phyloP scores from a whole-genome alignment of 2,888 invertebrate genomes.

The Mylabris sibirica region DNA sequence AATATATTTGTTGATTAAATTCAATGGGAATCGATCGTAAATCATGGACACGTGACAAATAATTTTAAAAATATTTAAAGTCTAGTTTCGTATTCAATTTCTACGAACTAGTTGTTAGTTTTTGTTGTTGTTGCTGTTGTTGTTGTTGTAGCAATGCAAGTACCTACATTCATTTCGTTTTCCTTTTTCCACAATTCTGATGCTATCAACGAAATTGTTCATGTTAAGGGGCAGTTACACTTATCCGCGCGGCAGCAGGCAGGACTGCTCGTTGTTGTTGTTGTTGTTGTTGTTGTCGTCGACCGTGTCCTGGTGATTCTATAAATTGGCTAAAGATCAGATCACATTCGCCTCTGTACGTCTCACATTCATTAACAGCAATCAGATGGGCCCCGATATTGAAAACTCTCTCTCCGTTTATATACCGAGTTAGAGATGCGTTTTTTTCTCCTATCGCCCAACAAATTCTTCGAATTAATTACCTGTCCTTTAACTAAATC shows the following conservation, averaged over 20 bases:
- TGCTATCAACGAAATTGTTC: conserved; percentile 53
- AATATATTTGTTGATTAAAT: background rate
- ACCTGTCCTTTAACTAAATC: background rate
- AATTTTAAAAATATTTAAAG: background rate
- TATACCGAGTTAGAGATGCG: background rate
- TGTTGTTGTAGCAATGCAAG: background rate
- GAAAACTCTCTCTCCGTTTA: background rate
- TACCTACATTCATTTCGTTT: conserved; percentile 7
- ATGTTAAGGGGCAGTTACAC: conserved; percentile 54
- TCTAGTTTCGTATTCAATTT: conserved; percentile 2
- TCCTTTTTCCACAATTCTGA: conserved; percentile 27
- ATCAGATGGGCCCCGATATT: conserved; percentile 52
- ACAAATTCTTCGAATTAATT: conserved; percentile 8
- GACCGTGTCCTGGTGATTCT: conserved; percentile 47
- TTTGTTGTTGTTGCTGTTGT: background rate
- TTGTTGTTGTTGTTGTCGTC: conserved; percentile 19
- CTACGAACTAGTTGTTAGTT: background rate
- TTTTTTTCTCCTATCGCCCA: background rate
- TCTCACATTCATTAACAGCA: conserved; percentile 58
- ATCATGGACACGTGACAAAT: conserved; percentile 8
- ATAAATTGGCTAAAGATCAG: conserved; percentile 55
- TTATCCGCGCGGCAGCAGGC: conserved; percentile 33
- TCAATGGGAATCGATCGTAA: background rate
- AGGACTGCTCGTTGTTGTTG: conserved; percentile 17
- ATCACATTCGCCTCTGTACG: conserved; percentile 45